Percentiles rank a stretch among this genome's conserved stretches.
These are phyloP conservation scores for Poeciliopsis turrubarensis DNA, from an alignment of 2,113 vertebrate species.

Conservation along the genomic window DNA sequence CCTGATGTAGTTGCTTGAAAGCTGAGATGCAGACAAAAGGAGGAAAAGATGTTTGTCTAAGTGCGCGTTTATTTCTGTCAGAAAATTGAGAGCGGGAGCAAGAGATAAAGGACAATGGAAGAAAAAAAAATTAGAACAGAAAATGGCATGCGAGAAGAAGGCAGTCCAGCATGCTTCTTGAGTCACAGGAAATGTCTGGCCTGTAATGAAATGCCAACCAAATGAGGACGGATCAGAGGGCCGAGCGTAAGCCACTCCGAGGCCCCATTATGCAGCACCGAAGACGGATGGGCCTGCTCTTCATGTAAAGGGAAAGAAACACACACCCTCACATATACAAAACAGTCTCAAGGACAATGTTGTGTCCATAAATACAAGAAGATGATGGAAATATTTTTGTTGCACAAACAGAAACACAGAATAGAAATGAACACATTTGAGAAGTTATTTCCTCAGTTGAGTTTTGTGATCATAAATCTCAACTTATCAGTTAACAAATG, in stretches of 20 bases:
- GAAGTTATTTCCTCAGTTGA: slow-evolving; percentile 12
- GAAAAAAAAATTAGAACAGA: slow-evolving; percentile 31
- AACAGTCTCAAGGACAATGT: slow-evolving; percentile 52
- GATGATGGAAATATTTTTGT: neutral
- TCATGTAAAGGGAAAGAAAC: slow-evolving; percentile 57
- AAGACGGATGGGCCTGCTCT: slow-evolving; percentile 78
- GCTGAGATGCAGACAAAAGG: slow-evolving; percentile 50
- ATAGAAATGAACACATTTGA: slow-evolving; percentile 17
- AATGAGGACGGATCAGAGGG: slow-evolving; percentile 82
- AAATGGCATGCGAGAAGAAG: slow-evolving; percentile 32
- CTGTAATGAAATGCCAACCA: slow-evolving; percentile 79
- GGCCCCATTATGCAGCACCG: slow-evolving; percentile 72
- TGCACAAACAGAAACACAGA: slow-evolving; percentile 3
- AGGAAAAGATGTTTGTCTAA: slow-evolving; percentile 10
- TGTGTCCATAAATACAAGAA: slow-evolving; percentile 16
- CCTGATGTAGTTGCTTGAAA: slow-evolving; percentile 55
- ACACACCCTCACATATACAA: slow-evolving; percentile 33
- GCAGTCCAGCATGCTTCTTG: slow-evolving; percentile 58
- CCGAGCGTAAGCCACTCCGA: slow-evolving; percentile 68
- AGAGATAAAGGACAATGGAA: slow-evolving; percentile 10
- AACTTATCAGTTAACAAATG: slow-evolving; percentile 38
- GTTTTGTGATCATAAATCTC: slow-evolving; percentile 14
- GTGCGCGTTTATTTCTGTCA: slow-evolving; percentile 39
- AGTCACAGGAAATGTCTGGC: slow-evolving; percentile 74
- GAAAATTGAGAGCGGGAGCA: slow-evolving; percentile 9